These are phyloP conservation scores for Manis crassicaudata DNA, from an alignment of 2,797 vertebrate species.

Conservation along the genomic window DNA sequence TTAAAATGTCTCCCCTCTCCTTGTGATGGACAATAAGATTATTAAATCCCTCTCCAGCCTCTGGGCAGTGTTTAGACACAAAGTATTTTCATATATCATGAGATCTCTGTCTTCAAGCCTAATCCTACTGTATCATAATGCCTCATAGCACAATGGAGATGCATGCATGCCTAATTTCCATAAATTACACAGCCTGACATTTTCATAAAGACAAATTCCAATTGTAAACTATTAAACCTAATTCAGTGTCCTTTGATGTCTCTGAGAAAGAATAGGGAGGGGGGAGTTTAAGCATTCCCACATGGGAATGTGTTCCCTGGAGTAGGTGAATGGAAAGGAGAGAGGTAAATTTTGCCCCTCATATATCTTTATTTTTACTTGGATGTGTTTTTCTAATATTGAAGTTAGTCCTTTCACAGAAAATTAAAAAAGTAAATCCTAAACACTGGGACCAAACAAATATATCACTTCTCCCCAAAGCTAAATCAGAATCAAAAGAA, in stretches of 20 bases:
- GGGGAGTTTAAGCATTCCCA: slow-evolving; percentile 37
- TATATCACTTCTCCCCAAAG: neutral
- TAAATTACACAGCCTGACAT: slow-evolving; percentile 71
- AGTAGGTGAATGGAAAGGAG: neutral
- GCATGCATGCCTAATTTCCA: slow-evolving; percentile 71
- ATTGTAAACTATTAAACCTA: slow-evolving; percentile 69
- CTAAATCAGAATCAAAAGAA: neutral
- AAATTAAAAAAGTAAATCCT: neutral
- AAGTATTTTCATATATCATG: slow-evolving; percentile 60
- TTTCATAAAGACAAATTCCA: slow-evolving; percentile 76
- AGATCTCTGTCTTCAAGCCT: slow-evolving; percentile 54
- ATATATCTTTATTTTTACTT: slow-evolving; percentile 36
- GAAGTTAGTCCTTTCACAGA: neutral
- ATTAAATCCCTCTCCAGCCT: slow-evolving; percentile 25
- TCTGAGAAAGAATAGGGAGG: slow-evolving; percentile 31
- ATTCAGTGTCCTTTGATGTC: slow-evolving; percentile 64
- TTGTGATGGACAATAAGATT: neutral
- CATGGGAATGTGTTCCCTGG: slow-evolving; percentile 39
- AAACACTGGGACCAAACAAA: neutral
- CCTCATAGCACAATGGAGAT: slow-evolving; percentile 55
- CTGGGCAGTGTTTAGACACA: slow-evolving; percentile 27
- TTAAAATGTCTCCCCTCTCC: neutral
- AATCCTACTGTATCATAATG: slow-evolving; percentile 64
- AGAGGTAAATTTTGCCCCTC: neutral
- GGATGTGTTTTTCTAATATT: slow-evolving; percentile 39